Evolutionary conservation across 2,113 vertebrate genomes (phyloP).

Genomic region (Elephantulus edwardii): DNA sequence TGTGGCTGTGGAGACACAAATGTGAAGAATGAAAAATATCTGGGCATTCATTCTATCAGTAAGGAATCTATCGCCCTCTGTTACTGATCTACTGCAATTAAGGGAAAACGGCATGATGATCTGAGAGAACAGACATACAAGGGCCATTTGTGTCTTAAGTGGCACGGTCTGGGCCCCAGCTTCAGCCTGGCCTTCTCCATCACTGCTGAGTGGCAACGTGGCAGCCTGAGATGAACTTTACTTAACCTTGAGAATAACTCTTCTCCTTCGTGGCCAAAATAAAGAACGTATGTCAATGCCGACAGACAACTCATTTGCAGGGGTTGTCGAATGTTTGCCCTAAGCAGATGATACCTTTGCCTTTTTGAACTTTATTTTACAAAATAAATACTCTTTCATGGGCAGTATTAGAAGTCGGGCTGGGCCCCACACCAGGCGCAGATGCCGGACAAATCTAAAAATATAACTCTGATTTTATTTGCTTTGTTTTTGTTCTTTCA

Average conservation of each 20-base stretch:
- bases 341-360: conserved; percentile 21
- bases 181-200: conserved; percentile 71
- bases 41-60: conserved; percentile 79
- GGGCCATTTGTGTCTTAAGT: conserved; percentile 68
- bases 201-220: conserved; percentile 48
- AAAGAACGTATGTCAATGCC: conserved; percentile 4
- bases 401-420: neutral
- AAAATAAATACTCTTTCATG: conserved; percentile 17
- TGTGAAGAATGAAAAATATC: conserved; percentile 69
- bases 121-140: conserved; percentile 48
- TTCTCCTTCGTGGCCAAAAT: neutral
- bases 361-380: conserved; percentile 66
- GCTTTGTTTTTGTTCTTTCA: neutral
- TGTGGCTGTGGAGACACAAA: conserved; percentile 59
- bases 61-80: conserved; percentile 75
- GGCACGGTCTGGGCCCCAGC: conserved; percentile 63
- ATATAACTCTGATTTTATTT: conserved; percentile 9
- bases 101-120: conserved; percentile 69
- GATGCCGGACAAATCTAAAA: neutral
- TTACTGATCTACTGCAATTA: conserved; percentile 50
- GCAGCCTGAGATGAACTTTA: conserved; percentile 74
- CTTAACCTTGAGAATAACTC: conserved; percentile 70
- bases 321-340: conserved; percentile 14
- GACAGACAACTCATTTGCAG: neutral
- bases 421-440: conserved; percentile 40